Conservation (phyloP, 37 sponge, comb jelly and placozoan species). For the Petrosia ficiformis region DNA sequence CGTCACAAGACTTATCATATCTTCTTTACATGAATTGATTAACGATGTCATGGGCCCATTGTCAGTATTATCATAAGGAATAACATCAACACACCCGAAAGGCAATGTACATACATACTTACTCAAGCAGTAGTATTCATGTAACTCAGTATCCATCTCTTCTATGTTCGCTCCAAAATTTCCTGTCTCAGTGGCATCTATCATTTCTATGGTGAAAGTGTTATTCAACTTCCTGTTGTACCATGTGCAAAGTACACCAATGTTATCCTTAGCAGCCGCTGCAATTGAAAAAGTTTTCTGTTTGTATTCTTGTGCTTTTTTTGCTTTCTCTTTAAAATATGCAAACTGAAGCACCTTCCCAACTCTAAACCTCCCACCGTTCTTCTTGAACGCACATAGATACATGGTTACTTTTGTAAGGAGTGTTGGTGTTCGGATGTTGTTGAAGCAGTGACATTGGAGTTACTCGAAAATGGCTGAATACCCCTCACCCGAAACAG, state of each 20-base stretch:
- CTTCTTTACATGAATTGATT: no score
- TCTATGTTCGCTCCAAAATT: no score
- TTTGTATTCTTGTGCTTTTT: not conserved
- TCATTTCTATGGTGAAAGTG: no score
- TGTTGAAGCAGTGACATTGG: not conserved
- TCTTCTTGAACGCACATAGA: not conserved
- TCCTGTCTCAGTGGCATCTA: no score
- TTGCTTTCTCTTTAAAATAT: slow-evolving; percentile 3
- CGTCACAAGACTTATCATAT: no score
- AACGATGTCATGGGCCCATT: no score
- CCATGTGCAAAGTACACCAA: slow-evolving; percentile 17
- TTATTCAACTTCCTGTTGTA: slow-evolving; percentile 4
- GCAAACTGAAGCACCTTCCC: slow-evolving; percentile 4
- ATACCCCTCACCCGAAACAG: slow-evolving; percentile 19
- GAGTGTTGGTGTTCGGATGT: not conserved
- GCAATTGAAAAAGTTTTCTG: not conserved
- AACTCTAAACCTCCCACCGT: not conserved
- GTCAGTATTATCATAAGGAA: no score
- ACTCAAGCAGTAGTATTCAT: no score
- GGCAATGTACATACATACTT: no score
- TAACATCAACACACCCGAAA: no score
- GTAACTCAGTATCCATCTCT: no score
- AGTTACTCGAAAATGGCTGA: slow-evolving; percentile 14
- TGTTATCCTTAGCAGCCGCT: not conserved
- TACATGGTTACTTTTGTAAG: not conserved